A percentile compares a stretch with the other conserved stretches of the same genome.
phyloP scores from a whole-genome alignment of 2,113 vertebrate genomes.

The Aspidoscelis tigris region DNA sequence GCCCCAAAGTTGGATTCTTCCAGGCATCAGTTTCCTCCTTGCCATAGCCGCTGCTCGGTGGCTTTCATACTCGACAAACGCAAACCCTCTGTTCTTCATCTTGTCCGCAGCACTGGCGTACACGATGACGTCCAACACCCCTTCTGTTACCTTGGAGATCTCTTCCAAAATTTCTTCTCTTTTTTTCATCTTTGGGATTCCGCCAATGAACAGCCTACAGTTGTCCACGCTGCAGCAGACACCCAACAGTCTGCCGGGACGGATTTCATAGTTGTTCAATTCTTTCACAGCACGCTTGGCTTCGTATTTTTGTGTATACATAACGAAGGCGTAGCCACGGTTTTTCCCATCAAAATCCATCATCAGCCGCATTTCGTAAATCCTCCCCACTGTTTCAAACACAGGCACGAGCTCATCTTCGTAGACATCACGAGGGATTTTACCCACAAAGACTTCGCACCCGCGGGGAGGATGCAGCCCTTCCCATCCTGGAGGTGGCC shows the following conservation, averaged over 20 bases:
- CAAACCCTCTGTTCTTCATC: conserved; percentile 99
- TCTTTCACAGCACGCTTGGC: conserved; percentile 95
- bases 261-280: conserved; percentile 97
- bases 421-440: conserved; percentile 96
- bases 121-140: conserved; percentile 95
- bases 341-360: conserved; percentile 99
- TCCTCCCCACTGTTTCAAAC: conserved; percentile 91
- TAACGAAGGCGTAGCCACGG: conserved; percentile 95
- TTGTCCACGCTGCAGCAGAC: conserved; percentile 98
- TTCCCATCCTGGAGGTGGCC: conserved; percentile 93
- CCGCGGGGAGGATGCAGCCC: conserved; percentile 89
- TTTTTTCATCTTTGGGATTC: conserved; percentile 98
- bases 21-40: conserved; percentile 96
- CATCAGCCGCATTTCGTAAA: conserved; percentile 99
- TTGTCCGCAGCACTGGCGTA: conserved; percentile 98
- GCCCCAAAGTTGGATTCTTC: conserved; percentile 97
- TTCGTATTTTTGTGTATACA: conserved; percentile 94
- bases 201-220: conserved; percentile 98
- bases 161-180: conserved; percentile 99
- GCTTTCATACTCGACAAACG: conserved; percentile 97
- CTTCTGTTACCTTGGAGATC: conserved; percentile 97
- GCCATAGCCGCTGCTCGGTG: conserved; percentile 98
- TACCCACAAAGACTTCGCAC: conserved; percentile 97
- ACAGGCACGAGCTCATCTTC: conserved; percentile 97
- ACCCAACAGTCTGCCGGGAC: conserved; percentile 92